Base-by-base conservation (phyloP, 2,888 invertebrate species). In the Boloria euphrosyne region DNA sequence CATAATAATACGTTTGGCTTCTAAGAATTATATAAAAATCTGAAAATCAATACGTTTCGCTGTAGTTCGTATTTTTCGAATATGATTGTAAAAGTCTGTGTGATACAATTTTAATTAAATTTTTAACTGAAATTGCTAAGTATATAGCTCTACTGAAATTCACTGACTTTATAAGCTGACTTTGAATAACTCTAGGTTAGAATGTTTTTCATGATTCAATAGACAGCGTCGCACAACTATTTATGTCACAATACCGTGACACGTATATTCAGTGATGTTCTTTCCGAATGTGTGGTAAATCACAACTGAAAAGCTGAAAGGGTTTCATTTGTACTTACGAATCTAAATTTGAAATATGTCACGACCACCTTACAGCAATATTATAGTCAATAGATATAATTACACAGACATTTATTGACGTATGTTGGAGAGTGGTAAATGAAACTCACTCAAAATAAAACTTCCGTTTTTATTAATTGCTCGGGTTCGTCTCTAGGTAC, bases 1-100 rank as follows among this genome's bases (percentile, higher is more conserved):
- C 31, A 38, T 63, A 69, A 68, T 65, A 68, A 66, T 63, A 68
- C 51, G 44, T 55, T 65, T 18, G 46, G 4, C 46, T 57, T 57
- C 22, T 6, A 13, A 57, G 46, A 57, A 46, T 13, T 46, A 57
- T 5, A 44, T 44, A 22, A 22, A 31, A 38, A 38, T 38, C 10
- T 38, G 31, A 38, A 38, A 38, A 38, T 7, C 7, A 38, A 38
- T 38, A 38, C 31, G 31, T 38, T 38, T 38, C 31, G 31, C 7
- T 38, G 31, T 38, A 38, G 7, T 10, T 10, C 31, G 31, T 10
- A 38, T 10, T 38, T 10, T 38, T 7, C 10, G 31, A 38, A 10
- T 10, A 38, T 10, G 31, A 38, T 38, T 38, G 31, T 38, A 38
- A 38, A 38, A 38, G 7, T 38, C 31, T 10, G 31, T 38, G 7